These are phyloP conservation scores for Sylvilagus bachmani DNA, from an alignment of 2,113 vertebrate species.

Conservation along the genomic window DNA sequence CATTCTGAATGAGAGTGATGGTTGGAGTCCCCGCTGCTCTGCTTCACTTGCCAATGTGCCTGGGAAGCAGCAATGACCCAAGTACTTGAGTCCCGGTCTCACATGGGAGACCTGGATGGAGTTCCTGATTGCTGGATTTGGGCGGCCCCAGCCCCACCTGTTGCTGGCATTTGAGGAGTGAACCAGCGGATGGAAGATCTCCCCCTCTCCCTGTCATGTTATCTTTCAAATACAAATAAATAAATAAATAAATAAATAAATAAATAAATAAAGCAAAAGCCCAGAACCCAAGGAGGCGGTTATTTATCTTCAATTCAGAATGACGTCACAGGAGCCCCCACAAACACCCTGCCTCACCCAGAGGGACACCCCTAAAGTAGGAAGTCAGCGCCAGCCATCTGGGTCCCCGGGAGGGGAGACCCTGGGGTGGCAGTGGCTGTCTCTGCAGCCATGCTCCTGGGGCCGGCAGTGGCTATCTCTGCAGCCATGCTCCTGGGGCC, in stretches of 20 bases:
- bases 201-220: no score
- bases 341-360: neutral
- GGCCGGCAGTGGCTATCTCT: neutral
- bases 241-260: neutral
- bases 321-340: neutral
- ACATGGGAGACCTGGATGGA: no score
- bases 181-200: no score
- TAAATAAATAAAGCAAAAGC: neutral
- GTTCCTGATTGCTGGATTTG: no score
- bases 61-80: no score
- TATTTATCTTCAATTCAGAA: slow-evolving; percentile 11
- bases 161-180: no score
- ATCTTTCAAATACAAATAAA: no score
- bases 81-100: no score
- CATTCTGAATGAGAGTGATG: no score
- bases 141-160: no score
- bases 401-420: neutral
- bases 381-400: neutral
- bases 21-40: no score
- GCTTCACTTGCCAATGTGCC: no score
- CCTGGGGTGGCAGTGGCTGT: neutral
- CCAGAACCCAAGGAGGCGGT: neutral
- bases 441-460: neutral
- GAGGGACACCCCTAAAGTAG: neutral
- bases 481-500: neutral